Evolutionary conservation across 2,797 vertebrate species (phyloP).

Genomic region (Eleutherodactylus coqui): DNA sequence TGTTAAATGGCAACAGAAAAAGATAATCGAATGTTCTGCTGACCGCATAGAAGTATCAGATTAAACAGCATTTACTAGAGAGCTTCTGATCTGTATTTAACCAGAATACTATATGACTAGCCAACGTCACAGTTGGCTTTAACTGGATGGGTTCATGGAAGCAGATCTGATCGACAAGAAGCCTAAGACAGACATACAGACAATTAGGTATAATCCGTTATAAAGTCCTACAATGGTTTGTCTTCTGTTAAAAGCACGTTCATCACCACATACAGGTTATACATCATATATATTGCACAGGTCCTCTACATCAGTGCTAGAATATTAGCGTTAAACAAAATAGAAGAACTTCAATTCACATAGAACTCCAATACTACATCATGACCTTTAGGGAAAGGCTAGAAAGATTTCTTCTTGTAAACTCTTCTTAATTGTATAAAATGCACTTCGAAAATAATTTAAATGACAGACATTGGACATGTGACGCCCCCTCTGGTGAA

Average conservation of each 20-base stretch:
- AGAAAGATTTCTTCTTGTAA: neutral
- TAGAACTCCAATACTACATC: neutral
- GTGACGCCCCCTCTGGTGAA: neutral
- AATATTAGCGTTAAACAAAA: neutral
- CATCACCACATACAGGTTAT: neutral
- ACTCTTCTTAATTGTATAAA: conserved; percentile 2
- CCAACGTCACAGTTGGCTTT: neutral
- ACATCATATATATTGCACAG: conserved; percentile 22
- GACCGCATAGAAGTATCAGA: neutral
- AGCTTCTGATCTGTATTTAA: neutral
- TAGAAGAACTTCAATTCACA: neutral
- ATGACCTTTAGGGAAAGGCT: neutral
- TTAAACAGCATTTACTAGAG: neutral
- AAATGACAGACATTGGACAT: neutral
- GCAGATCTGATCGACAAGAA: neutral
- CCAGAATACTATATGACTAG: neutral
- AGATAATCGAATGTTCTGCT: neutral
- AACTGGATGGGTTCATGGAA: neutral
- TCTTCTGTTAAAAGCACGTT: neutral
- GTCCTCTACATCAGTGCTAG: neutral
- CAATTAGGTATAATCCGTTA: neutral
- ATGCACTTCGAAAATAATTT: neutral
- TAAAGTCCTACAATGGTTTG: neutral
- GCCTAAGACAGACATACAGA: neutral
- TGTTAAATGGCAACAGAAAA: neutral